Evolutionary conservation across 2,797 vertebrate genomes (phyloP), one percentile per base, ranked within the genome.

Genomic region (Sebastes steindachneri): DNA sequence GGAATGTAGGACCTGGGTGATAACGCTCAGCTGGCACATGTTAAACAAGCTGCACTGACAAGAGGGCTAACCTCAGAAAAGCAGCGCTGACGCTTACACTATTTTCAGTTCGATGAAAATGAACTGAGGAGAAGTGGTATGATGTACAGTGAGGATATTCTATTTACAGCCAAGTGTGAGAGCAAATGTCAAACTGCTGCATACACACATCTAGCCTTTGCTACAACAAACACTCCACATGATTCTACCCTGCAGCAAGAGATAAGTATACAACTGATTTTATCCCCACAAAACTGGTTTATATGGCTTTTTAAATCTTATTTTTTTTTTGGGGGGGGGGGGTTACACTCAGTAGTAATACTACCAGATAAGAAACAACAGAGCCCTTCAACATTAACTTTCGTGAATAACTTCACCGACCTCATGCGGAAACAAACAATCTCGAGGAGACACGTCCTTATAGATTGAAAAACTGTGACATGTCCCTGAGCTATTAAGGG

Each of bases 1-100:
- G 92, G 94, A 95, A 95, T 95, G 92, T 88, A 51, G 84, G 77
- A 90, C 84, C 85, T 70, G 75, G 71, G 83, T 89, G 92, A 94
- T 93, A 94, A 92, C 77, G 37, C 80, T 92, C 84, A 85, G 66
- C 77, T 88, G 87, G 85, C 70, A 83, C 81, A 79, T 92, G 93
- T 91, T 89, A 76, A 91, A 94, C 92, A 94, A 85, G 89, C 88
- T 63, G 73, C 25, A 82, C 79, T 80, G 86, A 91, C 93, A 89
- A 69, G 68, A 66, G n/a, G 53, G 15, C 71, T 65, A 68, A 68
- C 84, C 81, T 82, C 68, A 82, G 55, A 28, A 75, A 86, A 58
- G 58, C 3, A 68, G 25, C 15, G 74, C 74, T 69, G 66, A 70
- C 41, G 17, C 45, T 71, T 28, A 21, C 45, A 68, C 69, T 62